A percentile compares a stretch with the other conserved stretches of the same genome.
Evolutionary conservation across 64 coral and sea anemone species (phyloP).

Genomic region (Platygyra sinensis): DNA sequence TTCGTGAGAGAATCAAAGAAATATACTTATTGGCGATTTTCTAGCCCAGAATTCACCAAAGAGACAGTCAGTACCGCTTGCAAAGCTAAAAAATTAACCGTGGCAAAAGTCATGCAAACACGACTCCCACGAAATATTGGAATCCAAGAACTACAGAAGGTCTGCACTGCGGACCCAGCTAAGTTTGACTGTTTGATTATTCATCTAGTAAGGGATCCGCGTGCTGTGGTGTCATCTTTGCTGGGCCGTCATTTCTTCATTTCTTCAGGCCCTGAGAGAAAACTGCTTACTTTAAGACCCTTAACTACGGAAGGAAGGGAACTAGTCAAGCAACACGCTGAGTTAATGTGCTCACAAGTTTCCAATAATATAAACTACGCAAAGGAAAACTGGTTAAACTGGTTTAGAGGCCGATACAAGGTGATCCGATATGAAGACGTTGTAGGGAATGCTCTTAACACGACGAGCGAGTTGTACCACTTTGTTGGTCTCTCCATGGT

Average conservation of each 20-base stretch:
- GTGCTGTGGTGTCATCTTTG: neutral
- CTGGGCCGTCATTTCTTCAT: neutral
- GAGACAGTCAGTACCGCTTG: neutral
- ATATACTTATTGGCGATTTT: neutral
- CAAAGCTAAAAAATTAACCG: neutral
- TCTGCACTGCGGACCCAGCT: neutral
- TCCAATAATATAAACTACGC: neutral
- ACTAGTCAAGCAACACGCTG: neutral
- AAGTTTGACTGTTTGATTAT: neutral
- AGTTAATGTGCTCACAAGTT: neutral
- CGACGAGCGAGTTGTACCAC: neutral
- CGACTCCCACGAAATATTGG: neutral
- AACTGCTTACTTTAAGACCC: neutral
- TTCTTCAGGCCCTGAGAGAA: neutral
- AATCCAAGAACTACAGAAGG: neutral
- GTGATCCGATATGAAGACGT: neutral
- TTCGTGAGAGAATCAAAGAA: neutral
- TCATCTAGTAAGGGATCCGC: neutral
- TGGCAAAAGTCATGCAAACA: neutral
- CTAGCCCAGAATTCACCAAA: neutral
- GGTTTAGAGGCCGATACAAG: neutral
- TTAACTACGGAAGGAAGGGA: neutral
- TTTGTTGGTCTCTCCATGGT: slow-evolving; percentile 6
- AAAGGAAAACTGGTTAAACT: neutral
- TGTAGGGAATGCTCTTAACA: neutral